phyloP scores from a whole-genome alignment of 2,888 invertebrate genomes.

The Noctua comes region DNA sequence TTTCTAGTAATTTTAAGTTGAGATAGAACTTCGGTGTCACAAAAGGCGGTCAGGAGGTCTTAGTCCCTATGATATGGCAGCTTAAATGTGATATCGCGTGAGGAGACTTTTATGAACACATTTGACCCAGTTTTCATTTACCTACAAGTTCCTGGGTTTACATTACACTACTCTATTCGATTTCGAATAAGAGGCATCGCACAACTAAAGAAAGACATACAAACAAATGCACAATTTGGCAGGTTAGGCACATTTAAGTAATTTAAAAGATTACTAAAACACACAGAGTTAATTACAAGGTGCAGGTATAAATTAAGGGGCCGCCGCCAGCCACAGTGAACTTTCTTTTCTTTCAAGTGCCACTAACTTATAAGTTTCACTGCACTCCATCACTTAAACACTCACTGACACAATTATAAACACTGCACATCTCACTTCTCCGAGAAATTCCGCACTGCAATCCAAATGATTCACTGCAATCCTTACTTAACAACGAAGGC shows the following conservation, averaged over 20 bases:
- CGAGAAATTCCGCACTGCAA: constrained; percentile 87
- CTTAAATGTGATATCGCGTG: background rate
- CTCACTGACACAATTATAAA: constrained; percentile 83
- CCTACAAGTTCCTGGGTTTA: background rate
- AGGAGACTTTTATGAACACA: constrained; percentile 19
- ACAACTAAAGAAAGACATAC: constrained; percentile 31
- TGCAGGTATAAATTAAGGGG: constrained; percentile 81
- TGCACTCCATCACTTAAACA: constrained; percentile 78
- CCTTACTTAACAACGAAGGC: constrained; percentile 77
- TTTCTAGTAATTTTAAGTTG: background rate
- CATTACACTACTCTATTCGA: constrained; percentile 1
- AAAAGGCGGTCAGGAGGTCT: background rate
- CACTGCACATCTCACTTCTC: constrained; percentile 86
- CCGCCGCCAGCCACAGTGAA: constrained; percentile 87
- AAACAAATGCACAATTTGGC: constrained; percentile 33
- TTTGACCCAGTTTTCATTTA: background rate
- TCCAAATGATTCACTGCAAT: constrained; percentile 89
- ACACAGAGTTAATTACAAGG: constrained; percentile 83
- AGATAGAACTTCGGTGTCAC: background rate
- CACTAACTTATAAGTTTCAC: constrained; percentile 70
- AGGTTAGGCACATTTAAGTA: constrained; percentile 47
- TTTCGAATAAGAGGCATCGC: constrained; percentile 14
- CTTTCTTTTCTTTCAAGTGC: constrained; percentile 59
- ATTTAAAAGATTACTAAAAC: constrained; percentile 66
- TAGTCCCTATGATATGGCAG: background rate